These are phyloP conservation scores for Sphaerophoria rueppellii DNA, from an alignment of 2,888 invertebrate genomes.

Conservation along the genomic window DNA sequence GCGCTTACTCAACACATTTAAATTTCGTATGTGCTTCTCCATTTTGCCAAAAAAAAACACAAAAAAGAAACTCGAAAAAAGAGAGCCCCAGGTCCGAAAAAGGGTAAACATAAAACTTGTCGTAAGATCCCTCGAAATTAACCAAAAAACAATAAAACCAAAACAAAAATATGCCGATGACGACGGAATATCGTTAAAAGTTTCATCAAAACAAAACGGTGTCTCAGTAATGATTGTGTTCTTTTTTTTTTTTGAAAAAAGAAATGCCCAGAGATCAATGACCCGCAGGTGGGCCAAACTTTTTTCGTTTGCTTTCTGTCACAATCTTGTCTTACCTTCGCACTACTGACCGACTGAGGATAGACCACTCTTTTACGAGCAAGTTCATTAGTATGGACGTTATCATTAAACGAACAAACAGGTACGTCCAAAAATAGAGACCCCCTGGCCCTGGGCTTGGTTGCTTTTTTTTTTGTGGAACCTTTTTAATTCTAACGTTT, in stretches of 20 bases:
- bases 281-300: slow-evolving; percentile 37
- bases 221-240: no score
- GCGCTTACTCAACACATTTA: neutral
- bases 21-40: no score
- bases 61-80: no score
- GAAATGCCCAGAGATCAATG: slow-evolving; percentile 35
- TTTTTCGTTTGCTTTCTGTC: slow-evolving; percentile 15
- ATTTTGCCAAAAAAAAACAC: no score
- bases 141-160: neutral
- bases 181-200: no score
- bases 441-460: neutral
- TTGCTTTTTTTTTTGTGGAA: neutral
- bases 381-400: slow-evolving; percentile 10
- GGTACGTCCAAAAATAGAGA: slow-evolving; percentile 21
- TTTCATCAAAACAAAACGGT: no score
- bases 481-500: slow-evolving; percentile 16
- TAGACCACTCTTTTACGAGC: slow-evolving; percentile 18
- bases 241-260: neutral
- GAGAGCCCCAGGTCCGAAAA: no score
- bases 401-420: slow-evolving; percentile 5
- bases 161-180: neutral
- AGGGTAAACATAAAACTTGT: no score
- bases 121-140: neutral
- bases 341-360: slow-evolving; percentile 52
- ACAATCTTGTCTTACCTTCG: slow-evolving; percentile 21